A percentile compares a stretch with the other conserved stretches of the same genome.
These are phyloP conservation scores for Drosophila lutescens DNA, from an alignment of 2,888 invertebrate genomes.

Conservation along the genomic window DNA sequence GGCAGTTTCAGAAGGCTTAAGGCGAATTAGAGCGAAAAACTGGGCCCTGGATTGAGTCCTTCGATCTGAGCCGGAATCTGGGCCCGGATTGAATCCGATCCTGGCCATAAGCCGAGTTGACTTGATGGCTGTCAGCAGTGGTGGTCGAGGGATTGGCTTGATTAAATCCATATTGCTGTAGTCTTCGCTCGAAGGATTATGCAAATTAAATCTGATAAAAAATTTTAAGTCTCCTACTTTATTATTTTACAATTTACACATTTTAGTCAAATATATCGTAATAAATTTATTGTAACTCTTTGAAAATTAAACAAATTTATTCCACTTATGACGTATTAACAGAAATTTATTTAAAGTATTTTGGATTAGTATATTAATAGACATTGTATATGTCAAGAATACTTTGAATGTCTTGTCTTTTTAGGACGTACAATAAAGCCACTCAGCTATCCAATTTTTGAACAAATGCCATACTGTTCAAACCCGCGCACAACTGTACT, in stretches of 20 bases:
- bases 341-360: too few species aligned
- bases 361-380: too few species aligned
- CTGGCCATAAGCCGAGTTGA: constrained; percentile 53
- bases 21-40: constrained; percentile 58
- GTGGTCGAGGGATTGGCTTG: constrained; percentile 38
- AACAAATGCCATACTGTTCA: not conserved
- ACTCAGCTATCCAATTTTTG: too few species aligned
- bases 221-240: too few species aligned
- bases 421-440: too few species aligned
- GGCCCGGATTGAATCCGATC: constrained; percentile 22
- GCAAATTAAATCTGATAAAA: not conserved
- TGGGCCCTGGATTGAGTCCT: constrained; percentile 26
- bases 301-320: too few species aligned
- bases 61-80: constrained; percentile 11
- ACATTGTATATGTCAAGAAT: too few species aligned
- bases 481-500: constrained; percentile 25
- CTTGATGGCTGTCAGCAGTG: constrained; percentile 56
- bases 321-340: too few species aligned
- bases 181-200: not conserved
- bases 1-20: constrained; percentile 65
- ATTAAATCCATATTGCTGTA: constrained; percentile 10
- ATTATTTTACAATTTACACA: too few species aligned
- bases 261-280: too few species aligned
- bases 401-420: too few species aligned
- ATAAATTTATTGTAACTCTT: too few species aligned